These are phyloP conservation scores for Sturnira hondurensis DNA, from an alignment of 2,113 vertebrate genomes.

Conservation along the genomic window DNA sequence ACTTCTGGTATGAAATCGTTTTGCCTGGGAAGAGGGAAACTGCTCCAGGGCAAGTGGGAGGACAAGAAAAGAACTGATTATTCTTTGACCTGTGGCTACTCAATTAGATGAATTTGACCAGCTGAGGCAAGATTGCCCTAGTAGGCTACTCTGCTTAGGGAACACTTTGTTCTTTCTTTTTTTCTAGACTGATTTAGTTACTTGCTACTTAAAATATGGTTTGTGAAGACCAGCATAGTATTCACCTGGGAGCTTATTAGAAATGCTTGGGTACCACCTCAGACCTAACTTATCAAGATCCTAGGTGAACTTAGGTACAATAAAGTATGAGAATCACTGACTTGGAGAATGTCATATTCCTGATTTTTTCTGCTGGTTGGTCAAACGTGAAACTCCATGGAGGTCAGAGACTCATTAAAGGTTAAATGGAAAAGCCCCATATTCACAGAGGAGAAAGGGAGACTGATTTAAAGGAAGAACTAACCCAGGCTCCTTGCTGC, in stretches of 20 bases:
- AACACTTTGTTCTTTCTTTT: not conserved
- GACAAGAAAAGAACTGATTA: conserved; percentile 34
- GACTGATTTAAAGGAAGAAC: not conserved
- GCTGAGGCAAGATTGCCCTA: not conserved
- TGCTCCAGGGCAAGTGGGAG: not conserved
- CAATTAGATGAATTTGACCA: not conserved
- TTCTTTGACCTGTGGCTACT: not conserved
- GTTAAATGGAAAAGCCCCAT: not conserved
- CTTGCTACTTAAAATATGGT: not conserved
- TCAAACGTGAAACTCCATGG: not conserved
- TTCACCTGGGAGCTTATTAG: not conserved
- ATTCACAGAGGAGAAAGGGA: not conserved
- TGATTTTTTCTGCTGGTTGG: not conserved
- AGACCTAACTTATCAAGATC: not conserved
- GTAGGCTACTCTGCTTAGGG: not conserved
- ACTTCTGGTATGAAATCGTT: conserved; percentile 29
- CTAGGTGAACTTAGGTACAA: not conserved
- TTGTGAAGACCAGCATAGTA: not conserved
- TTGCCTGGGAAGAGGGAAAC: not conserved
- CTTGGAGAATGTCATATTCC: not conserved
- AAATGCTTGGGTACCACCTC: not conserved
- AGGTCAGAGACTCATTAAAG: not conserved
- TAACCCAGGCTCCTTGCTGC: not conserved
- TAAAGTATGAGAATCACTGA: not conserved
- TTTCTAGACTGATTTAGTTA: not conserved